phyloP scores from a whole-genome alignment of 2,888 invertebrate species.

The Ypsolopha sequella region DNA sequence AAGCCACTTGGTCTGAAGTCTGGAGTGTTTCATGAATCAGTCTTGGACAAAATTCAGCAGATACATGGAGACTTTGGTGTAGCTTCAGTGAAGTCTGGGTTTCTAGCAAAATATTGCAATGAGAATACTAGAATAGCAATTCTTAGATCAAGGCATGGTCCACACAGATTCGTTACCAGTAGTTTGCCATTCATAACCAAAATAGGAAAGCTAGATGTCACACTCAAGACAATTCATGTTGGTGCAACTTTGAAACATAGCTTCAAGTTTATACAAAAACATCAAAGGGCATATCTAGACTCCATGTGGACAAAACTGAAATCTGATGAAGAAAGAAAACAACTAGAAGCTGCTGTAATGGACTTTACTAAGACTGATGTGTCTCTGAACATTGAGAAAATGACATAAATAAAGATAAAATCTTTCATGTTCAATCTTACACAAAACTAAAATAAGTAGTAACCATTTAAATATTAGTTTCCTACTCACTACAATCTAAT shows the following conservation, averaged over 20 bases:
- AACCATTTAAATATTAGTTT: no score
- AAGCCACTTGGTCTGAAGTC: constrained; percentile 62
- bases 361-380: constrained; percentile 60
- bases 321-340: constrained; percentile 73
- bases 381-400: constrained; percentile 50
- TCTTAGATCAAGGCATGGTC: constrained; percentile 79
- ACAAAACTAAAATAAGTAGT: no score
- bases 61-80: constrained; percentile 83
- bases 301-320: constrained; percentile 72
- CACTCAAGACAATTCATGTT: constrained; percentile 76
- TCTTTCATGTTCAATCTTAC: no score
- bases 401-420: constrained; percentile 23
- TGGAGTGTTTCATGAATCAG: constrained; percentile 63
- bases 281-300: constrained; percentile 76
- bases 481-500: no score
- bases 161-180: constrained; percentile 79
- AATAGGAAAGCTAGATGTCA: constrained; percentile 73
- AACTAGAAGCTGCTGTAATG: constrained; percentile 61
- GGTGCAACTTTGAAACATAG: constrained; percentile 86
- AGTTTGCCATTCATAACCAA: constrained; percentile 77
- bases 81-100: constrained; percentile 78
- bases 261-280: constrained; percentile 77
- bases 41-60: constrained; percentile 75
- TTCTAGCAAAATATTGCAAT: constrained; percentile 85
- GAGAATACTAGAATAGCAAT: constrained; percentile 80